Percentiles rank a stretch among this genome's conserved stretches.
phyloP scores from a whole-genome alignment of 2,113 vertebrate genomes.

The Colinus virginianus region DNA sequence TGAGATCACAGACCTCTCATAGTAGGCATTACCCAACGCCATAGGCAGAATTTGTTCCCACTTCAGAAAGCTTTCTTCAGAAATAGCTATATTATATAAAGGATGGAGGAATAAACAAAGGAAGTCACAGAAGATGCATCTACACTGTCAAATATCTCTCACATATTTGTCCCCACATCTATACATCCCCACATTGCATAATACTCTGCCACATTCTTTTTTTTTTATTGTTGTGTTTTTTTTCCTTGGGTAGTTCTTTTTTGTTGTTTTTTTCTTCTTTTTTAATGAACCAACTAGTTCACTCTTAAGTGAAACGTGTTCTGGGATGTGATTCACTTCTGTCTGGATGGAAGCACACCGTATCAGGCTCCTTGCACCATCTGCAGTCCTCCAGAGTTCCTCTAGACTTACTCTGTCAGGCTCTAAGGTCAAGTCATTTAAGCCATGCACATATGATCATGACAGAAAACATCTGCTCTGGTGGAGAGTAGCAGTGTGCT shows the following conservation, averaged over 20 bases:
- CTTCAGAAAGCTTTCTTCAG: background rate
- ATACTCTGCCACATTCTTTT: background rate
- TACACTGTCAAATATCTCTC: background rate
- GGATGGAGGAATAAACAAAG: background rate
- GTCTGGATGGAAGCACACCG: background rate
- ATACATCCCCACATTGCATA: background rate
- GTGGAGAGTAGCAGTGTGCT: background rate
- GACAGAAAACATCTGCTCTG: background rate
- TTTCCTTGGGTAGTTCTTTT: too few species aligned
- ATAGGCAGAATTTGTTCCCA: constrained; percentile 10
- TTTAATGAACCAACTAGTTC: background rate
- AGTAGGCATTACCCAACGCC: background rate
- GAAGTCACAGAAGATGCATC: background rate
- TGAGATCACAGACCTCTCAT: constrained; percentile 18
- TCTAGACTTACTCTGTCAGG: background rate
- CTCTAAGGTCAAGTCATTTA: background rate
- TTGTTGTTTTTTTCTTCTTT: background rate
- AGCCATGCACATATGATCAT: background rate
- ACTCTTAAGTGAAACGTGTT: background rate
- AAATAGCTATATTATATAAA: background rate
- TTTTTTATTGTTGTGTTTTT: too few species aligned
- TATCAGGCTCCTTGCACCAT: background rate
- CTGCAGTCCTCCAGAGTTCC: background rate
- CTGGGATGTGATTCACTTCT: background rate
- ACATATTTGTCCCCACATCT: background rate